Evolutionary conservation across 2,113 vertebrate species (phyloP).

Genomic region (Cromileptes altivelis): DNA sequence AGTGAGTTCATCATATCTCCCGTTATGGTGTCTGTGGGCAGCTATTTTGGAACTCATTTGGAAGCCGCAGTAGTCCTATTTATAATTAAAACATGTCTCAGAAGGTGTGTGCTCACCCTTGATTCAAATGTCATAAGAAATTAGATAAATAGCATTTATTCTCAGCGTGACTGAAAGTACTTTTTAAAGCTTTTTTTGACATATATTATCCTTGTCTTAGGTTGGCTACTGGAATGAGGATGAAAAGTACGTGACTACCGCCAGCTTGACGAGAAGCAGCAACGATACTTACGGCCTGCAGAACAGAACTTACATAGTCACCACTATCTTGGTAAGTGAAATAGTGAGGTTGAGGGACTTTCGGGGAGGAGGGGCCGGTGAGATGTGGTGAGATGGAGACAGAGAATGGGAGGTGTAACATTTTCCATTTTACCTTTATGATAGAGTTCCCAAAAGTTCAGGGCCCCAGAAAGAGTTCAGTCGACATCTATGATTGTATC

Average conservation of each 20-base stretch:
- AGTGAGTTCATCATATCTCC: no score
- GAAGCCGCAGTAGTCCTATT: no score
- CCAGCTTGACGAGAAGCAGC: constrained; percentile 87
- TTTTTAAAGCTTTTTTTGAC: neutral
- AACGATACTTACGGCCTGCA: constrained; percentile 93
- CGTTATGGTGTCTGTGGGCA: no score
- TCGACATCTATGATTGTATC: constrained; percentile 58
- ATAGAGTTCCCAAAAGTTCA: constrained; percentile 59
- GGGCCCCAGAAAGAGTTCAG: constrained; percentile 32
- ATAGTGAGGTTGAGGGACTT: constrained; percentile 5
- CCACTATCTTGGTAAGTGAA: constrained; percentile 94
- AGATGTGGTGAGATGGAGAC: neutral
- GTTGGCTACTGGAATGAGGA: constrained; percentile 99
- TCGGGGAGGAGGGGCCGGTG: neutral
- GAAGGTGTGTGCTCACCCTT: neutral
- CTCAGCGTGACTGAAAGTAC: neutral
- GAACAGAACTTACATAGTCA: constrained; percentile 98
- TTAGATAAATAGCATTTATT: neutral
- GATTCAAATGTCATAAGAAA: neutral
- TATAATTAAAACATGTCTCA: neutral
- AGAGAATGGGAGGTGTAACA: constrained; percentile 28
- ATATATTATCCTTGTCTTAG: constrained; percentile 73
- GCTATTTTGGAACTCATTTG: no score
- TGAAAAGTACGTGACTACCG: constrained; percentile 93
- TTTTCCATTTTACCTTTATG: constrained; percentile 61